Conservation (phyloP, 2,888 invertebrate species). For the Caenorhabditis becei region DNA sequence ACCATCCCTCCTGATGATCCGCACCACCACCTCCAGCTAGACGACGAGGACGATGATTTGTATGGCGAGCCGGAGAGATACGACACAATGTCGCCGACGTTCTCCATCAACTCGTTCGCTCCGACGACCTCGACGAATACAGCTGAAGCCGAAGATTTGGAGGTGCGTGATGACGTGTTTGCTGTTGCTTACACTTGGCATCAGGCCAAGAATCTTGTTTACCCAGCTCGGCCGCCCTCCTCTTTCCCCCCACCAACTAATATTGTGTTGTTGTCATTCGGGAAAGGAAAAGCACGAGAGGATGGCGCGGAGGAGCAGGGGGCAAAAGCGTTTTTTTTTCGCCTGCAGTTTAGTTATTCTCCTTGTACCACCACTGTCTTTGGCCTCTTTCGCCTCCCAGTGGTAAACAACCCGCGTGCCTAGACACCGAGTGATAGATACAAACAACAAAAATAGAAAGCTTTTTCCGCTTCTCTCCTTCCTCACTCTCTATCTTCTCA, state of each 20-base stretch:
- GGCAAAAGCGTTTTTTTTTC: slow-evolving; percentile 33
- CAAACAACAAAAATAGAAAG: slow-evolving; percentile 46
- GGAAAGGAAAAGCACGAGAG: slow-evolving; percentile 5
- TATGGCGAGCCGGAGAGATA: slow-evolving; percentile 44
- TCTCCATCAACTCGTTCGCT: slow-evolving; percentile 58
- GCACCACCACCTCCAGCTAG: slow-evolving; percentile 10
- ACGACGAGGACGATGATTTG: slow-evolving; percentile 38
- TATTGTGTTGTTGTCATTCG: slow-evolving; percentile 54
- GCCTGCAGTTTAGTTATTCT: slow-evolving; percentile 50
- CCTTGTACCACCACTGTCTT: slow-evolving; percentile 47
- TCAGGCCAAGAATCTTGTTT: slow-evolving; percentile 44
- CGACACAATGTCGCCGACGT: slow-evolving; percentile 53
- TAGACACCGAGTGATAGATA: slow-evolving; percentile 45
- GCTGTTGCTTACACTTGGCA: slow-evolving; percentile 36
- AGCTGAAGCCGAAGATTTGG: slow-evolving; percentile 56
- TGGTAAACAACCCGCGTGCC: slow-evolving; percentile 50
- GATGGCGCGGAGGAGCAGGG: neutral
- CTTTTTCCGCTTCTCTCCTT: slow-evolving; percentile 6
- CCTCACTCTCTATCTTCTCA: neutral
- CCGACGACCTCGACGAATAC: slow-evolving; percentile 53
- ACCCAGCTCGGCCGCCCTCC: slow-evolving; percentile 31
- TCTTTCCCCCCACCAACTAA: slow-evolving; percentile 49
- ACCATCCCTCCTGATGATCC: slow-evolving; percentile 17
- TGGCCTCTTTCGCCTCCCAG: neutral
- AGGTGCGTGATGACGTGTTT: slow-evolving; percentile 32